Base-by-base conservation (phyloP, 2,888 invertebrate genomes). In the Lamellibrachia satsuma region DNA sequence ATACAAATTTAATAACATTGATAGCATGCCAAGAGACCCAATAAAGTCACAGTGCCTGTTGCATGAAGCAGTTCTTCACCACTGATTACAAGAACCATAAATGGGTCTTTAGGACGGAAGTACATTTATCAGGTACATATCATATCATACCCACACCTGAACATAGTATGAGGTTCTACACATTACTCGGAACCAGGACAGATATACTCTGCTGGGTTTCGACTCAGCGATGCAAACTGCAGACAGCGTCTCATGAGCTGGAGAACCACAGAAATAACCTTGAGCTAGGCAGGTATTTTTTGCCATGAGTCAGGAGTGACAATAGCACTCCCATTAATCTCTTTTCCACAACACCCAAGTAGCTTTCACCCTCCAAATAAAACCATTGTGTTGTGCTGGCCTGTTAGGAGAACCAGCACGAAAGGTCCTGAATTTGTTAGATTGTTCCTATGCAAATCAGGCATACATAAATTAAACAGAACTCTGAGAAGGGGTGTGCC, bases 261-360 rank as follows among this genome's bases (percentile, higher is more conserved):
- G 75, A 75, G 22, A 75, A 75, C 75, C 75, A 75, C 75, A 75
- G 75, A 75, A 75, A 75, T 75, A 75, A 75, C n/a, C 75, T 75
- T 22, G 75, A 15, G 22, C 2, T 15, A 22, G n/a, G 75, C 75
- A 6, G 15, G 75, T 75, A 75, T 75, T 75, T 75, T 75, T 75
- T n/a, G 75, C 22, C 6, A n/a, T 2, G 6, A 75, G 75, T 75
- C 15, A 22, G n/a, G 75, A 75, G 6, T 75, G 75, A 75, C 75
- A 75, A 22, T 75, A 22, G 75, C n/a, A 75, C 39, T 4, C 15
- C 75, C 75, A 75, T 75, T 75, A 75, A 75, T 75, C 75, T 75
- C 60, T 4, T 22, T 60, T 60, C 75, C 75, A n/a, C 15, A 22
- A n/a, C 75, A 11, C 22, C n/a, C 75, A 22, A n/a, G 39, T 39